Base-by-base conservation (phyloP, 2,888 invertebrate genomes). In the Actias luna region DNA sequence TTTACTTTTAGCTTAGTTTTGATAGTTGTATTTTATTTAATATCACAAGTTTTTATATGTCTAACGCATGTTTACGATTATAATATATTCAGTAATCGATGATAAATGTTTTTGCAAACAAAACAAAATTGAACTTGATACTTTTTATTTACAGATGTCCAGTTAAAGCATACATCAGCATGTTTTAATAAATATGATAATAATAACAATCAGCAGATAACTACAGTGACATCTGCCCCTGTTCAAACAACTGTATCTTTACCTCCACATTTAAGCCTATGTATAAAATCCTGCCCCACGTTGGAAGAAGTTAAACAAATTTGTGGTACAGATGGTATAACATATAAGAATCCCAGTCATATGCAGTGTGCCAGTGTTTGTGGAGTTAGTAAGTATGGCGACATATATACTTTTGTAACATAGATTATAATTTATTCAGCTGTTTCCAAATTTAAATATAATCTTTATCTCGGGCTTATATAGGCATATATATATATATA, bases 281-380 rank as follows among this genome's bases (percentile, higher is more conserved):
- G 78, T 64, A 67, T 72, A 42, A 59, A 66, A 5, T 25, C 42
- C 5, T 77, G 77, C 29, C 65, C 58, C 8, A 59, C 69, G 2
- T 87, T 91, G 0, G 67, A 80, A 0, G 84, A 92, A 64, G 88
- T 87, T 67, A 92, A 92, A 68, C 93, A 93, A 0, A 86, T 93
- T 0, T 93, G 93, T 71, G 93, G 91, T 7, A 79, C 82, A 1
- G 77, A 93, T 63, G 78, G 79, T 16, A 72, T 79, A n/a, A 88
- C 86, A 0, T 93, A 92, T 67, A 70, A 71, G 35, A 93, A 93
- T 65, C 80, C 80, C 27, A 84, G 85, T 16, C 75, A 78, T 29
- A 70, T 93, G n/a, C 70, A 71, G 22, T 93, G 93, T 62, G 88
- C 87, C 0, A 75, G 75, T 46, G 64, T 68, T 36, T 93, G 93